Conservation (phyloP, 2,888 invertebrate species). For the Furcula furcula region DNA sequence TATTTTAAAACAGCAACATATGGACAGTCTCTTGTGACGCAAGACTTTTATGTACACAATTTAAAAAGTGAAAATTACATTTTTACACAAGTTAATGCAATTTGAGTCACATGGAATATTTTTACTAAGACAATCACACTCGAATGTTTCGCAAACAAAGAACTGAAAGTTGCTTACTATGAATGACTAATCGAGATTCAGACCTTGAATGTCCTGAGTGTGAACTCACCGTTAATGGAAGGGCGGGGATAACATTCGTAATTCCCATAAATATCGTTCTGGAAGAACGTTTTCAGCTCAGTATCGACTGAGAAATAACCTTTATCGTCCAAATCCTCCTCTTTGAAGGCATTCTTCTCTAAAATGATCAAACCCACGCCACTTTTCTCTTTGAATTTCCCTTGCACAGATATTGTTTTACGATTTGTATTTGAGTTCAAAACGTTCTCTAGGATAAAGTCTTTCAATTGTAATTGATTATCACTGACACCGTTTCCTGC, state of each 20-base stretch:
- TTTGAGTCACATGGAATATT: too few relatives aligned
- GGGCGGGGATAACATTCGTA: constrained; percentile 86
- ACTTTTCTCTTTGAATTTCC: constrained; percentile 83
- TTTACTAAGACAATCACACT: too few relatives aligned
- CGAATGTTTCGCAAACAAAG: too few relatives aligned
- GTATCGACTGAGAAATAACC: constrained; percentile 85
- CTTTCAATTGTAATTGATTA: constrained; percentile 77
- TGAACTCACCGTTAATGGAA: constrained; percentile 83
- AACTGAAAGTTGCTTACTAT: background rate
- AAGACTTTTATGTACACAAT: background rate
- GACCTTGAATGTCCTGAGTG: constrained; percentile 35
- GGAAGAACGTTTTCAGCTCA: constrained; percentile 83
- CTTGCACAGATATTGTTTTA: constrained; percentile 87
- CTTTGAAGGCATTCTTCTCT: constrained; percentile 91
- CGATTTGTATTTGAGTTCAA: constrained; percentile 87
- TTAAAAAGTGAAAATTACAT: background rate
- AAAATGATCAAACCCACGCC: constrained; percentile 87
- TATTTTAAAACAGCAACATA: too few relatives aligned
- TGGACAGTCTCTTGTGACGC: background rate
- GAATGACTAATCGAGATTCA: constrained; percentile 41
- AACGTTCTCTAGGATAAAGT: constrained; percentile 85
- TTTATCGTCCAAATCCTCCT: constrained; percentile 77
- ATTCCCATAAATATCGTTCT: constrained; percentile 93
- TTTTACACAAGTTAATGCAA: too few relatives aligned
- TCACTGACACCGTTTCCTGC: constrained; percentile 57